Base-by-base conservation (phyloP, 1,140 invertebrate genomes). In the Elysia chlorotica region DNA sequence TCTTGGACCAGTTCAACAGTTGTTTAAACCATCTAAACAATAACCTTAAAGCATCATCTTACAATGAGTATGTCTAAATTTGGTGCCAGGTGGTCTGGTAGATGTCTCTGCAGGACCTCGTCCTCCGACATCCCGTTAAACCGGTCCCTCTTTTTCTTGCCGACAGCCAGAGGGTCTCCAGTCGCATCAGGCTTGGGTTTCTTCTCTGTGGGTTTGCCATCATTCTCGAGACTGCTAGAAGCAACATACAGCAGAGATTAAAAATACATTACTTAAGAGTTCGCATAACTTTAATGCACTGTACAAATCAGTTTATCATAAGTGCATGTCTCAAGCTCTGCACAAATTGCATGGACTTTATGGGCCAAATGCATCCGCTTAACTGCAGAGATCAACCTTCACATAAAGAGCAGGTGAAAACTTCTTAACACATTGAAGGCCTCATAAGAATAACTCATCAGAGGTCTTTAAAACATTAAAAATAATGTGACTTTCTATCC, bases 51-150 rank as follows among this genome's bases (percentile, higher is more conserved):
- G n/a, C n/a, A n/a, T n/a, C n/a, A n/a, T 41, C 56, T 62, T 71
- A 71, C 96, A 91, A 99, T 97, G 85, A 98, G 93, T 89, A 98
- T 97, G 90, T 99, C 96, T 83, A 99, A 91, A 90, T 96, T 95
- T 86, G 92, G 91, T 57, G 92, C 91, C 56, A 98, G 90, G 89
- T 97, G 95, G 90, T 99, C 97, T 62, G 96, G 96, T 84, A 99
- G 90, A 68, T 93, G 94, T 81, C 95, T 92, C 83, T 95, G 93
- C 59, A 94, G 92, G 30, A 99, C 96, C 90, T 99, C 96, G 86
- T 97, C 96, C 88, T 98, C 96, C 69, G 95, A 92, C 93, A 97
- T 95, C 59, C 96, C 96, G 89, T 98, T 96, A 88, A 98, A 99
- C 74, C 96, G 91, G 89, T 99, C 96, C 87, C 96, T 93, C 85